Evolutionary conservation across 2,113 vertebrate species (phyloP).

Genomic region (Dendropsophus ebraccatus): DNA sequence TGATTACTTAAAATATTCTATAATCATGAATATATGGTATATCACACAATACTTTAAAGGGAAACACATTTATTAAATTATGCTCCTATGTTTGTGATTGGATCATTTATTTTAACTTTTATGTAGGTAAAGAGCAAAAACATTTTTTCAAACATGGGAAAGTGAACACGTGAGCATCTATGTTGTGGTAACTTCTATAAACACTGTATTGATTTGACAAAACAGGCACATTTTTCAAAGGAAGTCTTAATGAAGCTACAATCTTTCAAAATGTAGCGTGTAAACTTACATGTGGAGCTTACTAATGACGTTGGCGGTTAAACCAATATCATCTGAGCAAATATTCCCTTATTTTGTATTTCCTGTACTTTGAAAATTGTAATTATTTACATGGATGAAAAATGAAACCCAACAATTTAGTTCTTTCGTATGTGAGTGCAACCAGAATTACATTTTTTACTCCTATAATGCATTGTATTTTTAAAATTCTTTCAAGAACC

Average conservation of each 20-base stretch:
- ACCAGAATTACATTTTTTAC: neutral
- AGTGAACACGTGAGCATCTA: neutral
- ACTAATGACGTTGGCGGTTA: slow-evolving; percentile 19
- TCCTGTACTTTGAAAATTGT: slow-evolving; percentile 40
- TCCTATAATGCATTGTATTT: neutral
- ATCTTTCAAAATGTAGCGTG: neutral
- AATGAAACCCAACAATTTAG: slow-evolving; percentile 5
- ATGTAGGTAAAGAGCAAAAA: neutral
- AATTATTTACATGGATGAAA: slow-evolving; percentile 29
- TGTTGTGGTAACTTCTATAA: neutral
- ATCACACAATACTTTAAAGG: neutral
- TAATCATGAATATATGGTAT: neutral
- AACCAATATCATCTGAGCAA: slow-evolving; percentile 42
- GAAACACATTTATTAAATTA: neutral
- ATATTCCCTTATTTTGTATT: slow-evolving; percentile 34
- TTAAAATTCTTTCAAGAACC: neutral
- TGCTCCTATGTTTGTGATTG: neutral
- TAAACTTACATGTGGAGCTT: neutral
- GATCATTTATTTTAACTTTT: neutral
- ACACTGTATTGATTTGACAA: neutral
- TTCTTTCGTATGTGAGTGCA: neutral
- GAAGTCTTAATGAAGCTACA: neutral
- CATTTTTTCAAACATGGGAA: neutral
- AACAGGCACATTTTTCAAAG: slow-evolving; percentile 2
- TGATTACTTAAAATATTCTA: neutral